phyloP scores from a whole-genome alignment of 2,797 vertebrate species.

The Peromyscus eremicus region DNA sequence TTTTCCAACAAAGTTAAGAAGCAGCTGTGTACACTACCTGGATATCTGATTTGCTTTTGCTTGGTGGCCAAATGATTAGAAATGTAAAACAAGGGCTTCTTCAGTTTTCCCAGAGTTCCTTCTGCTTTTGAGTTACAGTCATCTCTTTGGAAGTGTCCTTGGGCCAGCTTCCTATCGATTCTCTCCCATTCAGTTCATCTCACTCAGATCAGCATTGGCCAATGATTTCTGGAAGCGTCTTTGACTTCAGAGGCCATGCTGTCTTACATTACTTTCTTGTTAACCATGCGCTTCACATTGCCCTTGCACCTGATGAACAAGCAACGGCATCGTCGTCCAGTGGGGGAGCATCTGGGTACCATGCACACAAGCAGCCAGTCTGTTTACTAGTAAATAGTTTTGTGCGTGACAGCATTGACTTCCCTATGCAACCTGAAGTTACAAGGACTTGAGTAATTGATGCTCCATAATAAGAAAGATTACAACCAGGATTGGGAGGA shows the following conservation, averaged over 20 bases:
- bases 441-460: neutral
- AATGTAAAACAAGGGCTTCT: neutral
- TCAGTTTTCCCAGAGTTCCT: fast-evolving
- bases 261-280: neutral
- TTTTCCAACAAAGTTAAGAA: neutral
- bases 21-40: neutral
- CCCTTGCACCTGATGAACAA: neutral
- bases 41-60: neutral
- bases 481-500: neutral
- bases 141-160: neutral
- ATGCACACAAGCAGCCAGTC: neutral
- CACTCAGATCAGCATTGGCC: neutral
- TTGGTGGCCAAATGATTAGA: neutral
- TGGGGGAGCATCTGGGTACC: no score
- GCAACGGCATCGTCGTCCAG: fast-evolving
- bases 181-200: neutral
- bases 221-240: neutral
- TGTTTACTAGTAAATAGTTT: neutral
- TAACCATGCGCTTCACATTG: neutral
- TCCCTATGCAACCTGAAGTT: neutral
- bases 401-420: neutral
- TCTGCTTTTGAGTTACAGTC: no score
- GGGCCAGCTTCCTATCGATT: fast-evolving
- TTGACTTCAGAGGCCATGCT: no score
- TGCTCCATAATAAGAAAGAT: neutral